Conservation (phyloP, 2,888 invertebrate genomes). For the Eilema griseolum region DNA sequence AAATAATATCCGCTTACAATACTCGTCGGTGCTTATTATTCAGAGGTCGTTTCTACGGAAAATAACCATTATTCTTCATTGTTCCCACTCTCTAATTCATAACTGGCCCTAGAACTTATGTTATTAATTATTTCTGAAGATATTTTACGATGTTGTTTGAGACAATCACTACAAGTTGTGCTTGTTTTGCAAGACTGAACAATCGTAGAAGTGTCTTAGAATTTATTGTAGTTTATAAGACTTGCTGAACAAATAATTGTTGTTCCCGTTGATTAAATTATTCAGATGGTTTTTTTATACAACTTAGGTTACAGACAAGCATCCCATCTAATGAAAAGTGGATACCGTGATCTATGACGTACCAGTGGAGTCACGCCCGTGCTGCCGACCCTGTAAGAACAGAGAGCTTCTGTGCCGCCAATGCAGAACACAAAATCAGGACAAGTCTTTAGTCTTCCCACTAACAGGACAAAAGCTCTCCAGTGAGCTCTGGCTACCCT, state of each 20-base stretch:
- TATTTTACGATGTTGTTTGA: not conserved
- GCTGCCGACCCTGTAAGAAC: no score
- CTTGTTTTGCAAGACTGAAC: not conserved
- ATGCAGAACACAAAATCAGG: no score
- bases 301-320: no score
- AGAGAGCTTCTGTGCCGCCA: no score
- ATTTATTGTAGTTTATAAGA: no score
- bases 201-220: not conserved
- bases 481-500: no score
- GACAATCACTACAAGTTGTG: not conserved
- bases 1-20: not conserved
- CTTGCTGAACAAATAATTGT: not conserved
- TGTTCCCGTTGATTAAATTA: not conserved
- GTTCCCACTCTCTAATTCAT: not conserved
- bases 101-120: not conserved
- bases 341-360: no score
- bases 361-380: no score
- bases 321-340: no score
- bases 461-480: no score
- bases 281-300: no score
- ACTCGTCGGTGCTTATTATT: not conserved
- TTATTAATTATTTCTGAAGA: not conserved
- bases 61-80: conserved; percentile 1
- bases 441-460: no score
- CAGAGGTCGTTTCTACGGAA: not conserved